phyloP scores from a whole-genome alignment of 2,113 vertebrate genomes.

The Siniperca chuatsi region DNA sequence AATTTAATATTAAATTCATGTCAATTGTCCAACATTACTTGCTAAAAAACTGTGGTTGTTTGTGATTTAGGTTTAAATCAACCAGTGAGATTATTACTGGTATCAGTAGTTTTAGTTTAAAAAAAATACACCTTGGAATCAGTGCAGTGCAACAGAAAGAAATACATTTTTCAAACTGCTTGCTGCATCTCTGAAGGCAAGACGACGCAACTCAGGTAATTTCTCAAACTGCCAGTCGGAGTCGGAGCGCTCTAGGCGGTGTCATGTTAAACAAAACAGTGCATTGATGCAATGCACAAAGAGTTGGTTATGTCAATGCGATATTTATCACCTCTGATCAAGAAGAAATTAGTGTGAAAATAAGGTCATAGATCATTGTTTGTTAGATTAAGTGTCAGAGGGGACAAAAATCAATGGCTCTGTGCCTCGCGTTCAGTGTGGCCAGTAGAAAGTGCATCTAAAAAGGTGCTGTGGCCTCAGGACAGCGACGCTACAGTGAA shows the following conservation, averaged over 20 bases:
- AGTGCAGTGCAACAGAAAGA: slow-evolving; percentile 42
- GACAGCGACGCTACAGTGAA: slow-evolving; percentile 65
- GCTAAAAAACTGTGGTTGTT: background rate
- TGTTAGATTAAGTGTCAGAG: slow-evolving; percentile 85
- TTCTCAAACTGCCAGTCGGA: slow-evolving; percentile 72
- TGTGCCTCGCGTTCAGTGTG: slow-evolving; percentile 58
- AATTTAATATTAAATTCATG: too few species aligned
- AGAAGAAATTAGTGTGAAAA: slow-evolving; percentile 88
- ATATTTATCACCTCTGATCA: slow-evolving; percentile 90
- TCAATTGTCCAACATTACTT: background rate
- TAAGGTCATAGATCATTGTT: slow-evolving; percentile 87
- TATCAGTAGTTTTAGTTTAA: background rate
- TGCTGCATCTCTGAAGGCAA: slow-evolving; percentile 60
- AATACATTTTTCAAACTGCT: slow-evolving; percentile 61
- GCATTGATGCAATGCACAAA: slow-evolving; percentile 78
- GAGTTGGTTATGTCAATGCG: slow-evolving; percentile 84
- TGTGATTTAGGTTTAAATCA: background rate
- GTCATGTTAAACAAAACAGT: slow-evolving; percentile 80
- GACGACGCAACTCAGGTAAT: slow-evolving; percentile 45
- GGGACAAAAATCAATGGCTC: slow-evolving; percentile 81
- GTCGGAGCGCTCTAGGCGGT: slow-evolving; percentile 59
- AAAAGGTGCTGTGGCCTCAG: slow-evolving; percentile 70
- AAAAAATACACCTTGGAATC: slow-evolving; percentile 1
- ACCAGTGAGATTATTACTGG: background rate
- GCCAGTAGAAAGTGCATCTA: slow-evolving; percentile 63